Base-by-base conservation (phyloP, 2,888 invertebrate genomes). In the Hedya salicella region DNA sequence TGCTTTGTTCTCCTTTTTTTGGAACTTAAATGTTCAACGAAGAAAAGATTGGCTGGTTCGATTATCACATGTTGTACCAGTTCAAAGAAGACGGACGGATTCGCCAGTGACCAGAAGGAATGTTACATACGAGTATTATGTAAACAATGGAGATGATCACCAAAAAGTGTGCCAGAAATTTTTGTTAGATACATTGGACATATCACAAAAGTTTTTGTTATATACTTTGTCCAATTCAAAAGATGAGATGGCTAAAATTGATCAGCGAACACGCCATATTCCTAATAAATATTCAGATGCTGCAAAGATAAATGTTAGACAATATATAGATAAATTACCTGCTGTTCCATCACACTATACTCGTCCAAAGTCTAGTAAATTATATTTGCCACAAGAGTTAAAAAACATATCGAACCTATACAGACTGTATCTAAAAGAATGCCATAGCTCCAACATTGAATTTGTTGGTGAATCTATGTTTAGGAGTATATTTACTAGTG, bases 401-500 rank as follows among this genome's bases (percentile, higher is more conserved):
- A 49, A 60, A 25, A 60, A 13, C 49, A 14, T 39, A 13, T 14
- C 14, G 9, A n/a, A 59, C 32, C 21, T 59, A n/a, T 49, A 59
- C 48, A 36, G 48, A 8, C 21, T 13, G 2, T 59, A 59, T 39
- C 9, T 21, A 39, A 48, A 39, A 16, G 36, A 48, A 8, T 59
- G 48, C 39, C 16, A 46, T 39, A 9, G 11, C n/a, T 39, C 36
- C 9, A 14, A 11, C 3, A 5, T 32, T 13, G 13, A 48, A 13
- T 5, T 36, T 21, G 21, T 61, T 2, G 16, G 50, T 40, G 25
- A 50, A 13, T 5, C 32, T n/a, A 16, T 50, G 14, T 61, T 61
- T 40, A 61, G 40, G n/a, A 14, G 50, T 8, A n/a, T 42, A 13
- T 61, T 52, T 39, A n/a, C n/a, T n/a, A 39, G 52, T 52, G 61